Evolutionary conservation across 2,797 vertebrate species (phyloP).

Genomic region (Acanthiza pusilla): DNA sequence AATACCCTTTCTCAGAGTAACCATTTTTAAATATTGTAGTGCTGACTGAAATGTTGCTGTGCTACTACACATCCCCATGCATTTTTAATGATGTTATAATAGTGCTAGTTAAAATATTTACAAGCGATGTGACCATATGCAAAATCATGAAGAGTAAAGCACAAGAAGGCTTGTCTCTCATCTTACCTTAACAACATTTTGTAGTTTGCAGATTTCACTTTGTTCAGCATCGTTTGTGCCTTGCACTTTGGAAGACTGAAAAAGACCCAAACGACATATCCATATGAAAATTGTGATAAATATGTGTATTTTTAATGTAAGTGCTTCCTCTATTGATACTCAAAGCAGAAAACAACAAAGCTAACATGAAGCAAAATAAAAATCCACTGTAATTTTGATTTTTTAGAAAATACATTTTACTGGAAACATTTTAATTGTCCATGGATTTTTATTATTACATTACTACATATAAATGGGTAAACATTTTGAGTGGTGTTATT

Average conservation of each 20-base stretch:
- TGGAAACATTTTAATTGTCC: neutral
- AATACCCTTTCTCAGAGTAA: neutral
- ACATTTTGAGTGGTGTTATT: neutral
- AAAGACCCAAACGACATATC: neutral
- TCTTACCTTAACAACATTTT: constrained; percentile 87
- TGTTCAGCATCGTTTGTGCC: constrained; percentile 80
- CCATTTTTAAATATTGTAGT: neutral
- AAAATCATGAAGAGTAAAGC: neutral
- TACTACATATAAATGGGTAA: neutral
- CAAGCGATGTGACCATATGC: neutral
- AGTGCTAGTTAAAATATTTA: neutral
- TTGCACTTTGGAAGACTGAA: constrained; percentile 78
- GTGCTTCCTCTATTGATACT: neutral
- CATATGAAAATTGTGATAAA: neutral
- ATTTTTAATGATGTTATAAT: neutral
- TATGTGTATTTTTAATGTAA: neutral
- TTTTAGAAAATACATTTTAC: neutral
- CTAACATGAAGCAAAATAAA: neutral
- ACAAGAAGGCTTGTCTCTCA: neutral
- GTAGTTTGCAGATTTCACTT: constrained; percentile 85
- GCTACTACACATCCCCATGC: neutral
- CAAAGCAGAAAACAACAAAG: neutral
- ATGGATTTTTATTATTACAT: neutral
- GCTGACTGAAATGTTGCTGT: neutral
- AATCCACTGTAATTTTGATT: neutral